Evolutionary conservation across 2,797 vertebrate genomes (phyloP).

Genomic region (Girardinus metallicus): DNA sequence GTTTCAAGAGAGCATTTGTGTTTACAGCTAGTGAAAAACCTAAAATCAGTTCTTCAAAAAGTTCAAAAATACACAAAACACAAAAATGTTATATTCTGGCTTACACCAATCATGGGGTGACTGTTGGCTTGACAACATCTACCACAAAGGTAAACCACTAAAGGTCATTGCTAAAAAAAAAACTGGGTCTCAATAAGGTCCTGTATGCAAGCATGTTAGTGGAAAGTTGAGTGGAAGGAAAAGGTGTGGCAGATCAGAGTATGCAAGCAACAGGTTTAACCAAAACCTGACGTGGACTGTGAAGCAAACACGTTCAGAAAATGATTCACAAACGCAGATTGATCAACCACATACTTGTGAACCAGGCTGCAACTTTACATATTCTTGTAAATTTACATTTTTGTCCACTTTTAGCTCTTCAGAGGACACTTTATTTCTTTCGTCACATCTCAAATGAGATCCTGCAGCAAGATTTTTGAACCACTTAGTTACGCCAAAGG

Average conservation of each 20-base stretch:
- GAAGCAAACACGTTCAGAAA: background rate
- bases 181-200: background rate
- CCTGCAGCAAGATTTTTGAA: background rate
- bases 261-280: background rate
- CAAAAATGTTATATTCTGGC: background rate
- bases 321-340: background rate
- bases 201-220: background rate
- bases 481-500: background rate
- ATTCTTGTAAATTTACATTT: background rate
- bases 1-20: background rate
- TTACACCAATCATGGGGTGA: background rate
- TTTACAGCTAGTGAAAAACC: background rate
- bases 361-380: background rate
- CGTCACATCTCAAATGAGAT: background rate
- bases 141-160: background rate
- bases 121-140: background rate
- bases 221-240: background rate
- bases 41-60: background rate
- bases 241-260: background rate
- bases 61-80: background rate
- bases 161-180: background rate
- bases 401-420: background rate
- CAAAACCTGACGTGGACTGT: background rate
- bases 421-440: background rate
- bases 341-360: background rate